Percentiles rank a stretch among this genome's conserved stretches.
These are phyloP conservation scores for Aldrovandia affinis DNA, from an alignment of 2,797 vertebrate genomes.

Conservation along the genomic window DNA sequence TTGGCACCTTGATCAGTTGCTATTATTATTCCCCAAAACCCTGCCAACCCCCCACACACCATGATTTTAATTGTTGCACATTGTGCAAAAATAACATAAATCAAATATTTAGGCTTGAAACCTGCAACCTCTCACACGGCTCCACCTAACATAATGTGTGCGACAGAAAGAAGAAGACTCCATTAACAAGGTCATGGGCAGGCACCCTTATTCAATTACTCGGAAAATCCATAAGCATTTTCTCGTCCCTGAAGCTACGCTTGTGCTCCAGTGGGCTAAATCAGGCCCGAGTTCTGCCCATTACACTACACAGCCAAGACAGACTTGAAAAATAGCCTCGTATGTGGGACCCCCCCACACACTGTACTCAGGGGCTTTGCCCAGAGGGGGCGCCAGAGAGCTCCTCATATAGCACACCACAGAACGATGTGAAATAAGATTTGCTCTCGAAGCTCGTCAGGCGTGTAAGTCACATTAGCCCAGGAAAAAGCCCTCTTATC, in stretches of 20 bases:
- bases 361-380: not conserved
- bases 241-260: not conserved
- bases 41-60: not conserved
- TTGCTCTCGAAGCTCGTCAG: not conserved
- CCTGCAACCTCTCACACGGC: not conserved
- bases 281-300: not conserved
- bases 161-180: not conserved
- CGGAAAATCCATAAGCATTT: not conserved
- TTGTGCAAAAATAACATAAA: not conserved
- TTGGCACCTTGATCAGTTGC: not conserved
- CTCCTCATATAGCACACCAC: not conserved
- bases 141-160: not conserved
- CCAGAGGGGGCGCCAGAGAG: not conserved
- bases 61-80: not conserved
- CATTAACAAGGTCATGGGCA: not conserved
- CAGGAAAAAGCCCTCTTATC: slow-evolving; percentile 50
- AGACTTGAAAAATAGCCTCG: not conserved
- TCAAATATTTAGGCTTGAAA: not conserved
- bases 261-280: not conserved
- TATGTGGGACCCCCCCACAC: too few relatives aligned
- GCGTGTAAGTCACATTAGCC: slow-evolving; percentile 7
- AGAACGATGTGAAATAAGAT: not conserved
- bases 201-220: not conserved
- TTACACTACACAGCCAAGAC: not conserved
- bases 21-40: not conserved